These are phyloP conservation scores for Bos indicus DNA, from an alignment of 2,113 vertebrate genomes.

Conservation along the genomic window DNA sequence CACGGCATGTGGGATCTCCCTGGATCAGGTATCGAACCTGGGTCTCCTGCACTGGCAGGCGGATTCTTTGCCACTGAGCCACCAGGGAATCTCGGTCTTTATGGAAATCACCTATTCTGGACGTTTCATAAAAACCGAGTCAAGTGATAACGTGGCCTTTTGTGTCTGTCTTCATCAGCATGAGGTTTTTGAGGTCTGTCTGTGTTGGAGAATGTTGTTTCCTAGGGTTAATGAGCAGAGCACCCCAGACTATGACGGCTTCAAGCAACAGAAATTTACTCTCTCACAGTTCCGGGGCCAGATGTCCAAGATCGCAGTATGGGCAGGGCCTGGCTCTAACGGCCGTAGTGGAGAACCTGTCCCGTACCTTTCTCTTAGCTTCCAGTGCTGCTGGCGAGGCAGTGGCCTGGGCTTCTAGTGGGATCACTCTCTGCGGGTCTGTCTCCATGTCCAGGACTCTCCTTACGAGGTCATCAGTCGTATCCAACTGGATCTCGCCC, in stretches of 20 bases:
- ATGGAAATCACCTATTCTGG: neutral
- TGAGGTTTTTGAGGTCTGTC: rapidly evolving
- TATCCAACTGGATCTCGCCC: neutral
- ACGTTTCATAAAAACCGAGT: neutral
- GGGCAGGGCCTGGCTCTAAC: neutral
- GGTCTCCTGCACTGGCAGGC: neutral
- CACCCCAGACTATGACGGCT: neutral
- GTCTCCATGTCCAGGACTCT: neutral
- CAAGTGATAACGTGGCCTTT: no score
- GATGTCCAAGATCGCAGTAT: rapidly evolving
- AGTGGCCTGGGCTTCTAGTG: neutral
- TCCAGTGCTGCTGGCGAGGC: rapidly evolving
- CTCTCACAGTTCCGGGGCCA: neutral
- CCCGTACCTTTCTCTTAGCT: neutral
- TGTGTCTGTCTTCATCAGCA: no score
- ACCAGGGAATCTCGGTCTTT: neutral
- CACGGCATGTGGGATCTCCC: neutral
- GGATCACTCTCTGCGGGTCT: neutral
- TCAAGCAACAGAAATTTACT: neutral
- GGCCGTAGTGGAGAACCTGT: neutral
- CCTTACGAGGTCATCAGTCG: neutral
- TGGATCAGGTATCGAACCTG: rapidly evolving
- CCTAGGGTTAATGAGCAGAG: neutral
- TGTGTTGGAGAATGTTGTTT: neutral
- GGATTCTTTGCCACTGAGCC: neutral